Conservation (phyloP, 1,140 invertebrate genomes). For the Apocrypta bakeri region DNA sequence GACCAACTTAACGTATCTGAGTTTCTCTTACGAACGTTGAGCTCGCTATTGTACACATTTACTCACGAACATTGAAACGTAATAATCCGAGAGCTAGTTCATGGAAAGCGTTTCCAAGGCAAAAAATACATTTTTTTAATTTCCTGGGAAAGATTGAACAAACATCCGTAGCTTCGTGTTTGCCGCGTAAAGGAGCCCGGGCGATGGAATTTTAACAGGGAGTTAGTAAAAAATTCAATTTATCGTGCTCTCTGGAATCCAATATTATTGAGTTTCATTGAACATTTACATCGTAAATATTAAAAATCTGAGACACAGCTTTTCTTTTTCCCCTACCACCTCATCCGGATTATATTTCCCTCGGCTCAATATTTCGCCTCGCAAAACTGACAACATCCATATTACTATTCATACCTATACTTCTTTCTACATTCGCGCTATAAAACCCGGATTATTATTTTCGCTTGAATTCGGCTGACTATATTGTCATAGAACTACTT, state of each 20-base stretch:
- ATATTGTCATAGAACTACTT: not conserved
- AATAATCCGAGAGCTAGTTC: not conserved
- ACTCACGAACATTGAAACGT: too few species aligned
- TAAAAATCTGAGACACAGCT: not conserved
- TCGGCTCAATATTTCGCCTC: not conserved
- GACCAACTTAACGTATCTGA: not conserved
- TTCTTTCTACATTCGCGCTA: not conserved
- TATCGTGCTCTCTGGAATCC: not conserved
- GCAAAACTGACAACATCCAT: conserved; percentile 44
- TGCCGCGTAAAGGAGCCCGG: not conserved
- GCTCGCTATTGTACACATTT: too few species aligned
- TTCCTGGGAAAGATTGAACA: not conserved
- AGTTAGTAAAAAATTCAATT: conserved; percentile 12
- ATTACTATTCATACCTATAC: conserved; percentile 57
- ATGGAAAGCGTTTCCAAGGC: not conserved
- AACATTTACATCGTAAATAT: conserved; percentile 24
- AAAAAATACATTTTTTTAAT: not conserved
- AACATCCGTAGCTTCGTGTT: not conserved
- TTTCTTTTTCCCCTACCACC: not conserved
- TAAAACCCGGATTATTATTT: not conserved
- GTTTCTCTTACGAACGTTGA: too few species aligned
- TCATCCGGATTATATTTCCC: conserved; percentile 3
- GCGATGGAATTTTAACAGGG: conserved; percentile 5
- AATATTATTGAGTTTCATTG: conserved; percentile 7
- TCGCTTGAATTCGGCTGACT: not conserved